Conservation (phyloP, 2,797 vertebrate species). For the Helostoma temminkii region DNA sequence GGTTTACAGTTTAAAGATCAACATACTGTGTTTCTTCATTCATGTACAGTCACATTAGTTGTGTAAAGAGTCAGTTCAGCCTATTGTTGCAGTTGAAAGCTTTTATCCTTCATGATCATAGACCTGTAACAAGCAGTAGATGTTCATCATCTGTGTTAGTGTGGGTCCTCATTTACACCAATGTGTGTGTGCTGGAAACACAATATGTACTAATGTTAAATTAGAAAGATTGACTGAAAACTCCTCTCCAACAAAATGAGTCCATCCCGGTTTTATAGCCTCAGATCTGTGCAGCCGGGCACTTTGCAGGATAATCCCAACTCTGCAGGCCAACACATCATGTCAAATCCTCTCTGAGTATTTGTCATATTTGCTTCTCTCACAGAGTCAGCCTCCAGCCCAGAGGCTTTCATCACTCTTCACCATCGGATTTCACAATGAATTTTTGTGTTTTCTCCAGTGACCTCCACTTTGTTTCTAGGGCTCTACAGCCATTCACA, state of each 20-base stretch:
- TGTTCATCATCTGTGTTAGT: slow-evolving; percentile 35
- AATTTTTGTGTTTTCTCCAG: slow-evolving; percentile 31
- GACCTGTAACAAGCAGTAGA: slow-evolving; percentile 11
- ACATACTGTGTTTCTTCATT: slow-evolving; percentile 14
- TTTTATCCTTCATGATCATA: slow-evolving; percentile 15
- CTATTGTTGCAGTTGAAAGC: slow-evolving; percentile 14
- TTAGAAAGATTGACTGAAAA: slow-evolving; percentile 38
- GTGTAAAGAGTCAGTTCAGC: not conserved
- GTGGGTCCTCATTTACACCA: slow-evolving; percentile 12
- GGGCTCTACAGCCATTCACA: slow-evolving; percentile 31
- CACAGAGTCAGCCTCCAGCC: slow-evolving; percentile 24
- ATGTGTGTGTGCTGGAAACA: slow-evolving; percentile 37
- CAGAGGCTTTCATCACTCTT: slow-evolving; percentile 33
- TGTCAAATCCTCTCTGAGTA: slow-evolving; percentile 54
- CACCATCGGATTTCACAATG: slow-evolving; percentile 24
- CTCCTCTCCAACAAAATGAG: slow-evolving; percentile 23
- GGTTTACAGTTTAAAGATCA: slow-evolving; percentile 30
- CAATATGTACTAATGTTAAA: slow-evolving; percentile 42
- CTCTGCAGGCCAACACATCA: slow-evolving; percentile 45
- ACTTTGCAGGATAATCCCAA: slow-evolving; percentile 52
- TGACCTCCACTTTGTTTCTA: slow-evolving; percentile 30
- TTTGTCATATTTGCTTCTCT: slow-evolving; percentile 41
- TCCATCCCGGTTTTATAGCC: slow-evolving; percentile 38
- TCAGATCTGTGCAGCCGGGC: slow-evolving; percentile 46
- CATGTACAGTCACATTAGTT: slow-evolving; percentile 11